Base-by-base conservation (phyloP, 2,797 vertebrate genomes). In the Hippoglossus hippoglossus region DNA sequence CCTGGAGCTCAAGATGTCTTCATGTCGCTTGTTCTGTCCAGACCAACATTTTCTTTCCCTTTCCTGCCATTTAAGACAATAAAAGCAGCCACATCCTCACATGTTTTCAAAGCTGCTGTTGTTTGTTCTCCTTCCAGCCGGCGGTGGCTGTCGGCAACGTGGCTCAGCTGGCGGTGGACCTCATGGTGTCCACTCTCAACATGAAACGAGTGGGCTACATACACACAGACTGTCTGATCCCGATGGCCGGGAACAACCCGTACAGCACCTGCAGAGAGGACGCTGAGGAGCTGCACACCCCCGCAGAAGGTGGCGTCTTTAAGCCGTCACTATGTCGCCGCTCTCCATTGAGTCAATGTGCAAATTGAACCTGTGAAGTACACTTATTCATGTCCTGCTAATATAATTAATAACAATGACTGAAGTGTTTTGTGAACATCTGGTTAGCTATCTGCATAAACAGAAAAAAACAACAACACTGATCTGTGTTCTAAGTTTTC, bases 141-240 rank as follows among this genome's bases (percentile, higher is more conserved):
- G 97, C 96, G 1, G 95, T 99, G 18, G 98, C 98, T 0, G 97
- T 99, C 26, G 98, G 98, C 54, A 99, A 99, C 66, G 97, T 99
- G 70, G 98, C 96, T 25, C 98, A 99, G 77, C 90, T 99, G 83
- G 95, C 97, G 0, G 87, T 94, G 80, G 98, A 99, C 87, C 94
- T 99, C 63, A 88, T 99, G 19, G 95, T 99, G 87, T 98, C 96
- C 67, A 98, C 96, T 0, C 93, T 99, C 12, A 81, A 92, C 74
- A 96, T 98, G 95, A 87, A 76, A 31, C 94, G 95, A 84, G 95
- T 96, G 59, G 97, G 98, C 62, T 96, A 96, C 90, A 93, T 98
- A 51, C 98, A 98, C 91, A 97, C 96, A 0, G 96, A 98, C 83
- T 98, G 97, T 79, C 94, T 99, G 63, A 95, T 98, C 72, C 97